phyloP scores from a whole-genome alignment of 2,888 invertebrate species.

The Dromius quadrimaculatus region DNA sequence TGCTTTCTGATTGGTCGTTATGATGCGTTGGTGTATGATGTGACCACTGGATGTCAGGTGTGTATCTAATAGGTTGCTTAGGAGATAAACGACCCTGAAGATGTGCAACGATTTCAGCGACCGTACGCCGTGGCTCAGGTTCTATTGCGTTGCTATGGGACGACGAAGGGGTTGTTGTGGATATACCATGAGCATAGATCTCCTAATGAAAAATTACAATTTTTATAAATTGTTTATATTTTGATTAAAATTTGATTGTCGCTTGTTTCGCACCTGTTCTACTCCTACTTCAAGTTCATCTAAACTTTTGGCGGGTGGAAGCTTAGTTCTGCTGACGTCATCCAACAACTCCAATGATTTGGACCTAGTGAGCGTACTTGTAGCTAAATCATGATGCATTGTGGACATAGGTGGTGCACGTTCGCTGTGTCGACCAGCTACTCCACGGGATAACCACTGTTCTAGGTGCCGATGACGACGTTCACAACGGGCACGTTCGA shows the following conservation, averaged over 20 bases:
- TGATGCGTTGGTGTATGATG: not conserved
- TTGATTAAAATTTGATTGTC: too few relatives aligned
- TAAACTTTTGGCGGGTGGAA: constrained; percentile 39
- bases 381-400: constrained; percentile 69
- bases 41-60: constrained; percentile 47
- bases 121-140: constrained; percentile 69
- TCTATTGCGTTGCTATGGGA: constrained; percentile 51
- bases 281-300: constrained; percentile 42
- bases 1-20: constrained; percentile 70
- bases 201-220: constrained; percentile 10
- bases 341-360: constrained; percentile 80
- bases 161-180: constrained; percentile 25
- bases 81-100: constrained; percentile 73
- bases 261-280: constrained; percentile 24
- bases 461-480: constrained; percentile 77
- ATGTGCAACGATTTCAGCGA: constrained; percentile 74
- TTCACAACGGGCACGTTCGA: constrained; percentile 73
- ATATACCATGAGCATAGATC: constrained; percentile 24
- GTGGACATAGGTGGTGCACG: constrained; percentile 68
- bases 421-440: constrained; percentile 72
- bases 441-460: constrained; percentile 77
- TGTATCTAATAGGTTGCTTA: constrained; percentile 66
- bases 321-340: constrained; percentile 60
- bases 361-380: constrained; percentile 75
- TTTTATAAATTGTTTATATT: not conserved